Conservation (phyloP, 2,888 invertebrate species). For the Euplexia lucipara region DNA sequence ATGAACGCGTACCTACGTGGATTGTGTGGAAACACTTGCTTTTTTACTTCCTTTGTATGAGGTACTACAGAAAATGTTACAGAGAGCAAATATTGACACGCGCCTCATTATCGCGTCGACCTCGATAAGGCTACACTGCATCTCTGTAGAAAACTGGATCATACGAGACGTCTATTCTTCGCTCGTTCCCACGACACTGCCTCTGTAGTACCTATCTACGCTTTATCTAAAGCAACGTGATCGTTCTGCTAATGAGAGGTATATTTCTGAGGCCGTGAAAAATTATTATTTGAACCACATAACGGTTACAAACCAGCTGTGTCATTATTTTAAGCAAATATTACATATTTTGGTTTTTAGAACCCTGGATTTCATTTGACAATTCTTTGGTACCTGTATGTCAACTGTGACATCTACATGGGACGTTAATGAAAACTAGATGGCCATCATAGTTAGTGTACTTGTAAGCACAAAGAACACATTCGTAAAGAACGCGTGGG, state of each 20-base stretch:
- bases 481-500: conserved; percentile 81
- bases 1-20: conserved; percentile 20
- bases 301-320: conserved; percentile 31
- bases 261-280: conserved; percentile 80
- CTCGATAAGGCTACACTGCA: conserved; percentile 84
- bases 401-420: conserved; percentile 52
- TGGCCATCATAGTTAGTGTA: conserved; percentile 74
- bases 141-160: conserved; percentile 88
- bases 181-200: conserved; percentile 86
- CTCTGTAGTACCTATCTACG: conserved; percentile 74
- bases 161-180: conserved; percentile 83
- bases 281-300: conserved; percentile 48
- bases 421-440: conserved; percentile 75
- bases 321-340: conserved; percentile 29
- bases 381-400: conserved; percentile 37
- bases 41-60: conserved; percentile 70
- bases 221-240: conserved; percentile 83
- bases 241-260: conserved; percentile 82
- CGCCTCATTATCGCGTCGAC: conserved; percentile 84
- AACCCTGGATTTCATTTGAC: neutral
- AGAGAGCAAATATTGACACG: conserved; percentile 85
- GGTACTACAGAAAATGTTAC: conserved; percentile 73
- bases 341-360: neutral
- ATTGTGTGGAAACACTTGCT: conserved; percentile 65
- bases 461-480: conserved; percentile 80